Conservation (phyloP, 1,140 invertebrate genomes). For the Brachionus paranguensis region DNA sequence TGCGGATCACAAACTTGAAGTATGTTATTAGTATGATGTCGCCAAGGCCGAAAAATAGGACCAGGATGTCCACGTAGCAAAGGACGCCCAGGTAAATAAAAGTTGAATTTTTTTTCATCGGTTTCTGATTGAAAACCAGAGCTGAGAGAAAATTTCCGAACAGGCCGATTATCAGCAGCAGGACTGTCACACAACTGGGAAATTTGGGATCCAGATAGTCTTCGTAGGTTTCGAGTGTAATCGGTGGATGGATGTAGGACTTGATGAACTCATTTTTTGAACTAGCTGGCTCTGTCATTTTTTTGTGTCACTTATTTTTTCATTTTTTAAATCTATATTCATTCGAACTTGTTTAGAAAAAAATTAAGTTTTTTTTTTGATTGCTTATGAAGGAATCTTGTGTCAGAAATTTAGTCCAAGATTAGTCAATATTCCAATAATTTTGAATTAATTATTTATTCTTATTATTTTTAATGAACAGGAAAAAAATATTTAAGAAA, state of each 20-base stretch:
- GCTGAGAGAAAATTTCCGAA: constrained; percentile 30
- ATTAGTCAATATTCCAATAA: background rate
- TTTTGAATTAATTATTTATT: background rate
- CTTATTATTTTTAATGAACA: background rate
- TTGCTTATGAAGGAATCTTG: background rate
- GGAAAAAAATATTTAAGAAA: background rate
- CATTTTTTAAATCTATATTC: background rate
- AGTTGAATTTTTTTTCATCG: constrained; percentile 37
- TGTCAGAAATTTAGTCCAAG: background rate
- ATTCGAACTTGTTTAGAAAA: too few relatives aligned
- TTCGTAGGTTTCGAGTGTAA: background rate
- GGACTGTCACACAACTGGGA: background rate
- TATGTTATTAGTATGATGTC: constrained; percentile 19
- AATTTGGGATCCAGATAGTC: constrained; percentile 20
- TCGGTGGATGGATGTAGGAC: background rate
- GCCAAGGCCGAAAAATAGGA: background rate
- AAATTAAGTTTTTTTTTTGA: background rate
- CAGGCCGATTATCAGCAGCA: constrained; percentile 5
- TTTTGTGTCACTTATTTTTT: background rate
- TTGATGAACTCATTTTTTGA: background rate
- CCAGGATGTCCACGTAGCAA: constrained; percentile 23
- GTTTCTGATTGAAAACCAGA: background rate
- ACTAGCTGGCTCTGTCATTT: background rate
- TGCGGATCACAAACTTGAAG: background rate
- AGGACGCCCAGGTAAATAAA: constrained; percentile 11